These are phyloP conservation scores for Aplysina aerophoba DNA, from an alignment of 37 sponge, comb jelly and placozoan genomes.

Conservation along the genomic window DNA sequence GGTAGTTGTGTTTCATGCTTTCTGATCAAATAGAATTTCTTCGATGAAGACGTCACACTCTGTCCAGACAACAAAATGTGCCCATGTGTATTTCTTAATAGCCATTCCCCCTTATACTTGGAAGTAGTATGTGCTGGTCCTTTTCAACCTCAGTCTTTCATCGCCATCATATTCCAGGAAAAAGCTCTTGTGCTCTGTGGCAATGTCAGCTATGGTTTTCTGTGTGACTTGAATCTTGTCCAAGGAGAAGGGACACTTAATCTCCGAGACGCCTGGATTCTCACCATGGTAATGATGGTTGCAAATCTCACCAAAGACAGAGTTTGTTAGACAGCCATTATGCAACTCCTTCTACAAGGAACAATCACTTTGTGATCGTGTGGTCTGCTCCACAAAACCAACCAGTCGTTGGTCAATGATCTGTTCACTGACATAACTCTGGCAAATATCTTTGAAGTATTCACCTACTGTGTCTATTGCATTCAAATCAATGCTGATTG, in stretches of 20 bases:
- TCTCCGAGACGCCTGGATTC: neutral
- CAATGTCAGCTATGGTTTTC: neutral
- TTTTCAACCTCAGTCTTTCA: neutral
- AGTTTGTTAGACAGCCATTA: neutral
- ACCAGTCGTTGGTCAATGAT: neutral
- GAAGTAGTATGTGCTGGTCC: neutral
- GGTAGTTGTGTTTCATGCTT: neutral
- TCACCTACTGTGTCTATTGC: conserved; percentile 8
- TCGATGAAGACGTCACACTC: neutral
- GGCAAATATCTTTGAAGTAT: conserved; percentile 1
- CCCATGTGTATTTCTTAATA: neutral
- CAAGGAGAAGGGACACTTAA: conserved; percentile 27
- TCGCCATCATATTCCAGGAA: conserved; percentile 1
- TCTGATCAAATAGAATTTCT: conserved; percentile 4
- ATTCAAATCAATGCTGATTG: conserved; percentile 23
- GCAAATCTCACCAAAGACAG: neutral
- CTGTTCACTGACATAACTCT: neutral
- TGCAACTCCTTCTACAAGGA: neutral
- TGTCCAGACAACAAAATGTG: conserved; percentile 19
- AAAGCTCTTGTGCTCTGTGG: neutral
- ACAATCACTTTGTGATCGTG: neutral
- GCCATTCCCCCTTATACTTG: conserved; percentile 17
- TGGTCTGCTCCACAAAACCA: conserved; percentile 9
- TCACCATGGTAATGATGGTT: neutral
- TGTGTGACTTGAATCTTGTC: neutral